Evolutionary conservation across 2,888 invertebrate species (phyloP), one percentile per base, ranked within the genome.

Genomic region (Hymenopus coronatus): DNA sequence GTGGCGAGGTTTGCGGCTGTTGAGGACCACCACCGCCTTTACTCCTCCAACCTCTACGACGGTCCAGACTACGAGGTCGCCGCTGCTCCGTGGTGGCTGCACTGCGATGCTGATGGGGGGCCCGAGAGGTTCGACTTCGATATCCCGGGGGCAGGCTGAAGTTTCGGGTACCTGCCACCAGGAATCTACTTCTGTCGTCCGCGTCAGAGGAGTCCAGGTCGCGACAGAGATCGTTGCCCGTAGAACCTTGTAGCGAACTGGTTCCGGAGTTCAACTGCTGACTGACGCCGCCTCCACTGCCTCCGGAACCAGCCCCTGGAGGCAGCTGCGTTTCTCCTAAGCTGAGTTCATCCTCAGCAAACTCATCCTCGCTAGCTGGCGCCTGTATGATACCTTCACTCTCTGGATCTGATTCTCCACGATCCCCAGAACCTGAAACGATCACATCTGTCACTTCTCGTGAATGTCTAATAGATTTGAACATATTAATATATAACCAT

Each of bases 291-390:
- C 86, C 87, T 70, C 88, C 88, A 86, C 91, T 90, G 88, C 92
- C 94, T 89, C 94, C 95, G 1, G 94, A 94, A 91, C 95, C 92
- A 90, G 95, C 96, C 88, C 93, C 94, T 70, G 54, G 54, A 70
- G 54, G 54, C 54, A 70, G 54, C 6, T 70, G 54, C 54, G 54
- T 70, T 70, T 70, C 54, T 88, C 93, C 94, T 15, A 94, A 91
- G 90, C 94, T 94, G 25, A 97, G 94, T 92, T 97, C 97, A 92
- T 97, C 97, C 93, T 97, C 97, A 87, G 97, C 97, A 92, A 97
- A 97, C 92, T 97, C 97, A 92, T 97, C 97, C 92, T 97, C 97
- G 92, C 97, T 97, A 92, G 96, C 96, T 82, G 95, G 94, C 20
- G 95, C 96, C 28, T 87, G 88, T 9, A 87, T 90, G 7, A 82